Conservation (phyloP, 2,888 invertebrate species). For the Ectropis crepuscularia region DNA sequence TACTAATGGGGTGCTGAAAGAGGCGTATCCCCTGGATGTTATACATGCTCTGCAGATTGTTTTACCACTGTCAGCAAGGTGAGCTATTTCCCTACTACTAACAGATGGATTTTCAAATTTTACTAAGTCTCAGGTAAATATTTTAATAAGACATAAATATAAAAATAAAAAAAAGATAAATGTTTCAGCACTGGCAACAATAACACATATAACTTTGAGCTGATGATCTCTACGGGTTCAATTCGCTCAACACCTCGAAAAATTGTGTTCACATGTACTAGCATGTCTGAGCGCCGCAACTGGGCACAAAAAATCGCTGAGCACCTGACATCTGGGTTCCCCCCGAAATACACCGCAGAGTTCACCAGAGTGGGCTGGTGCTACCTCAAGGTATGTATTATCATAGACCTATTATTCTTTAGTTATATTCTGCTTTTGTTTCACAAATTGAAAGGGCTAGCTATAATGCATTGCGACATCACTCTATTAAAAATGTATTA, state of each 20-base stretch:
- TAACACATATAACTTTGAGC: conserved; percentile 87
- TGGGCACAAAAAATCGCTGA: conserved; percentile 94
- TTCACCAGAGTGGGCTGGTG: conserved; percentile 93
- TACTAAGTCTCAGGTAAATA: not conserved
- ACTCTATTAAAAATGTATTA: no score
- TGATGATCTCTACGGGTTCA: conserved; percentile 70
- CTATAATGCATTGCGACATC: no score
- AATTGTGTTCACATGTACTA: conserved; percentile 83
- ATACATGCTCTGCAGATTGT: conserved; percentile 87
- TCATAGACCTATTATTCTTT: conserved; percentile 30
- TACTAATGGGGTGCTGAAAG: conserved; percentile 87
- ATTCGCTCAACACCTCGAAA: conserved; percentile 75
- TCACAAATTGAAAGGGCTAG: no score
- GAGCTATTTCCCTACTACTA: conserved; percentile 38
- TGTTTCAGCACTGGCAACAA: conserved; percentile 71
- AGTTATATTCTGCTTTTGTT: no score
- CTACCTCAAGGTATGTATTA: conserved; percentile 86
- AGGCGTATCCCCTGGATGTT: conserved; percentile 88
- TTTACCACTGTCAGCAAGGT: conserved; percentile 81
- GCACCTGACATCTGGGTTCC: conserved; percentile 86
- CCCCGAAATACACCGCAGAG: conserved; percentile 88
- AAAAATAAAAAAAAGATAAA: conserved; percentile 2
- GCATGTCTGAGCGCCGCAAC: conserved; percentile 81
- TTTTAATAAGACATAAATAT: no score
- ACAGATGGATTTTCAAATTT: not conserved